Conservation (phyloP, 64 coral and sea anemone genomes). For the Anthopleura sola region DNA sequence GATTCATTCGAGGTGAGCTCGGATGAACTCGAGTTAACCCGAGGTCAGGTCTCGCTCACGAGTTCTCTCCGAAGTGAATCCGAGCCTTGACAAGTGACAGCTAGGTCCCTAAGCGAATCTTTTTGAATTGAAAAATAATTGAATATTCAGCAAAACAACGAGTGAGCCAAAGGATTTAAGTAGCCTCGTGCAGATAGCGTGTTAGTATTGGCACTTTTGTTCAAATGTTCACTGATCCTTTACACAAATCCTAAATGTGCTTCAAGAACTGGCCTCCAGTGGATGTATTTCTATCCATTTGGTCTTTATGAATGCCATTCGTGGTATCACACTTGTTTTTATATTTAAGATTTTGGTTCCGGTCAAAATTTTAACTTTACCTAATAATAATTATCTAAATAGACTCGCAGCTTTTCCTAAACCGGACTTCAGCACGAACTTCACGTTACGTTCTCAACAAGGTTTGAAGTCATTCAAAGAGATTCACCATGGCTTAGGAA, state of each 20-base stretch:
- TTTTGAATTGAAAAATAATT: constrained; percentile 8
- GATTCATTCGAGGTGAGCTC: too few species aligned
- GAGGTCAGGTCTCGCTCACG: neutral
- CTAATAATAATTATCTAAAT: neutral
- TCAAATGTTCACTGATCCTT: neutral
- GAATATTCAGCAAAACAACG: constrained; percentile 13
- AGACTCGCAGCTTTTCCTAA: constrained; percentile 80
- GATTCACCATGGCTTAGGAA: constrained; percentile 80
- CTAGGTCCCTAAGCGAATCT: neutral
- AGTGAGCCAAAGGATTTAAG: neutral
- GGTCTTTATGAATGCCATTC: neutral
- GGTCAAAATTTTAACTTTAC: neutral
- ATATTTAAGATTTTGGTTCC: neutral
- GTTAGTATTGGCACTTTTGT: constrained; percentile 9
- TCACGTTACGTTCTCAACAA: constrained; percentile 62
- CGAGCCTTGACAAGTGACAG: neutral
- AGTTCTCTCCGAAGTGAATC: neutral
- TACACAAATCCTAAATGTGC: neutral
- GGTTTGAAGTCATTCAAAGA: constrained; percentile 80
- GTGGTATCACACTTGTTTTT: neutral
- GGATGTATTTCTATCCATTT: constrained; percentile 31
- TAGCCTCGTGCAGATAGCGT: constrained; percentile 59
- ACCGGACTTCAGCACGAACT: constrained; percentile 75
- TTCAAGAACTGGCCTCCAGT: neutral
- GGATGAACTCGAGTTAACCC: neutral